Evolutionary conservation across 2,113 vertebrate genomes (phyloP).

Genomic region (Pogonocichla stellata): DNA sequence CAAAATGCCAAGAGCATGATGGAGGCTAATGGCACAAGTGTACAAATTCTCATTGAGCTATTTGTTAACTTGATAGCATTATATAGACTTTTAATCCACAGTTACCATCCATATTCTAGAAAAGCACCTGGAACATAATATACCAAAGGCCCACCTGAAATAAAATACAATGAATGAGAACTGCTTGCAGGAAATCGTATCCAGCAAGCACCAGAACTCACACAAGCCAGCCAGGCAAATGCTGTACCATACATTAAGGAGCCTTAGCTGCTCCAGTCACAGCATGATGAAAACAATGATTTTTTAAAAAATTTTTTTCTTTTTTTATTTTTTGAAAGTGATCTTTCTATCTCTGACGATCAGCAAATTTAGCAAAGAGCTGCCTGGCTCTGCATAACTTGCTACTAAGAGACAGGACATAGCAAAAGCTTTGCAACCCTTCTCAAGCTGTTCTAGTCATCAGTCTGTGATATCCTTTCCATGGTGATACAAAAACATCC

Average conservation of each 20-base stretch:
- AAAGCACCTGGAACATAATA: constrained; percentile 49
- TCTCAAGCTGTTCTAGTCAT: constrained; percentile 7
- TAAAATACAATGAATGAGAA: constrained; percentile 23
- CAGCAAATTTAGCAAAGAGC: not conserved
- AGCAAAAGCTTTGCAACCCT: not conserved
- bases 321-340: not conserved
- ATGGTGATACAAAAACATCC: not conserved
- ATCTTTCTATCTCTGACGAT: not conserved
- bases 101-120: constrained; percentile 53
- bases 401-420: not conserved
- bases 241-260: not conserved
- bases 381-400: not conserved
- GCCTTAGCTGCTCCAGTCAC: not conserved
- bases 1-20: constrained; percentile 55
- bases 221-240: not conserved
- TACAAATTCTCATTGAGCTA: constrained; percentile 66
- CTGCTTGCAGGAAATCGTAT: not conserved
- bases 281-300: not conserved
- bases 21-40: constrained; percentile 65
- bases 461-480: not conserved
- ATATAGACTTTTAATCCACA: constrained; percentile 53
- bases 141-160: constrained; percentile 41
- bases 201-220: not conserved
- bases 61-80: constrained; percentile 59
- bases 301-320: not conserved